These are phyloP conservation scores for Hydrocynus forskahlii DNA, from an alignment of 2,797 vertebrate genomes.

Conservation along the genomic window DNA sequence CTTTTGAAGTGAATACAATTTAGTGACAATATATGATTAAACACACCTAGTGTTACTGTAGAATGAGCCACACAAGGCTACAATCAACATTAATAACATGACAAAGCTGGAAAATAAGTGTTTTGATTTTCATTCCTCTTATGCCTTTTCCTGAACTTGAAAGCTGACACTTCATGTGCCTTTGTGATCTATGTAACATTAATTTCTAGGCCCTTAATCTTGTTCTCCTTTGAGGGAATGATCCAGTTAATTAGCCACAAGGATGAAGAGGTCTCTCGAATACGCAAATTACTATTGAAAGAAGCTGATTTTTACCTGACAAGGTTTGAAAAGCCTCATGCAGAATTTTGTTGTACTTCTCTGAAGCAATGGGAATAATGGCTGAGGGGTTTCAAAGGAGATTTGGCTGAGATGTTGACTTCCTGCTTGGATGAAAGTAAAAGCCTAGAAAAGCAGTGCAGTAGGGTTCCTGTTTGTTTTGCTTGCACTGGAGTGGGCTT, in stretches of 20 bases:
- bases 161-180: conserved; percentile 51
- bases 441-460: conserved; percentile 32
- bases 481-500: conserved; percentile 16
- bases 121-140: background rate
- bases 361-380: conserved; percentile 11
- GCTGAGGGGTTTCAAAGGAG: conserved; percentile 29
- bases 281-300: conserved; percentile 1
- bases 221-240: conserved; percentile 5
- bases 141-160: background rate
- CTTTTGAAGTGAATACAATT: too few relatives aligned
- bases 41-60: too few relatives aligned
- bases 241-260: background rate
- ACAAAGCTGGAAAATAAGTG: background rate
- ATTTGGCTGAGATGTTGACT: conserved; percentile 37
- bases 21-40: too few relatives aligned
- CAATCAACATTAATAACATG: background rate
- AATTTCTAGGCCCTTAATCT: conserved; percentile 46
- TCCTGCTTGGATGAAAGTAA: conserved; percentile 43
- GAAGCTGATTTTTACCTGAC: conserved; percentile 10
- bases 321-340: conserved; percentile 25
- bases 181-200: conserved; percentile 61
- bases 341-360: background rate
- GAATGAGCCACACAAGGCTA: too few relatives aligned
- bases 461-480: conserved; percentile 53
- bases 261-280: background rate